phyloP scores from a whole-genome alignment of 2,888 invertebrate species.

The Oscheius onirici region DNA sequence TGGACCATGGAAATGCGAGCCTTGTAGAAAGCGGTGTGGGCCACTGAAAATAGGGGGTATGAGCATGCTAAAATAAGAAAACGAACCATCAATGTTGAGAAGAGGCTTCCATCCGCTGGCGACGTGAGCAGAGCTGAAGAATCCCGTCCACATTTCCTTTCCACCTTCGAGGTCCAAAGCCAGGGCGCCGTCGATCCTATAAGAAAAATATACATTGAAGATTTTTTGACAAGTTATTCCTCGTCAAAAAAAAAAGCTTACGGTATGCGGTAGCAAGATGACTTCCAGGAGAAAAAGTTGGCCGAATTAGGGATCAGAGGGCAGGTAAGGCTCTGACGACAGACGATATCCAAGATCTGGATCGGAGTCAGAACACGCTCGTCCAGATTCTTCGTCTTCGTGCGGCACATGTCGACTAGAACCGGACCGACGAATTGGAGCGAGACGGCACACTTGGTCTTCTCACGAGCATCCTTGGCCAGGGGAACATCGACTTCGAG shows the following conservation, averaged over 20 bases:
- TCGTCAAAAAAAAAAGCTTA: no score
- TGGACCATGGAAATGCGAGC: conserved; percentile 59
- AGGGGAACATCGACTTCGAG: conserved; percentile 57
- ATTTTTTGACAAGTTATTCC: no score
- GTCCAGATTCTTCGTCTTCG: conserved; percentile 59
- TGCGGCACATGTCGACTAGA: conserved; percentile 58
- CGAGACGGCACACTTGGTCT: conserved; percentile 57
- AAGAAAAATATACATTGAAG: conserved; percentile 51
- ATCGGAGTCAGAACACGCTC: conserved; percentile 72
- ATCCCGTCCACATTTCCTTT: conserved; percentile 70
- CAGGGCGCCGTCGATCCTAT: conserved; percentile 45
- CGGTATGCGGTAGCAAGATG: conserved; percentile 58
- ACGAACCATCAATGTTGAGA: conserved; percentile 62
- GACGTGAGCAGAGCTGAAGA: conserved; percentile 68
- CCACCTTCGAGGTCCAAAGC: conserved; percentile 66
- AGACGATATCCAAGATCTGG: conserved; percentile 66
- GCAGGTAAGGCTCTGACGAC: conserved; percentile 66
- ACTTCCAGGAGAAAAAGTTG: conserved; percentile 66
- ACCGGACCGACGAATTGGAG: conserved; percentile 63
- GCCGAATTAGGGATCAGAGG: conserved; percentile 60
- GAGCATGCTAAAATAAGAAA: no score
- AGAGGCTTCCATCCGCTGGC: conserved; percentile 57
- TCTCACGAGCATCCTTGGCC: conserved; percentile 58
- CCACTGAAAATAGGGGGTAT: no score
- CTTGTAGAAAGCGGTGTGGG: conserved; percentile 67